phyloP scores from a whole-genome alignment of 2,797 vertebrate genomes.

The Neopelma chrysocephalum region DNA sequence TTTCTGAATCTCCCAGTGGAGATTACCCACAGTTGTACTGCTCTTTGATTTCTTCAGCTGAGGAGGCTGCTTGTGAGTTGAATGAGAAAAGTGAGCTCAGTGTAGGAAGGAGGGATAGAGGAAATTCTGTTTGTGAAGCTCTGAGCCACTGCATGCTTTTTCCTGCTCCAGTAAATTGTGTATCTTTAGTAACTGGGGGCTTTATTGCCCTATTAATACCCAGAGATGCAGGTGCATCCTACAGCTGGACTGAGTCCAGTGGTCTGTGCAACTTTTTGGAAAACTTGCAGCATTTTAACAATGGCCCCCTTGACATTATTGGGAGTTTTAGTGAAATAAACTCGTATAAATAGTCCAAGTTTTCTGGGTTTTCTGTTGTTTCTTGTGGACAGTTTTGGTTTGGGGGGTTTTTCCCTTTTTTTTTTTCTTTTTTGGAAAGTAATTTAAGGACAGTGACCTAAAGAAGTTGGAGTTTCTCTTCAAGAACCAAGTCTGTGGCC shows the following conservation, averaged over 20 bases:
- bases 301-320: background rate
- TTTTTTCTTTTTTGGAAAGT: background rate
- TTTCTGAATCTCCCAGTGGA: background rate
- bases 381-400: too few relatives aligned
- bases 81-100: background rate
- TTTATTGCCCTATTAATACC: background rate
- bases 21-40: background rate
- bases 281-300: background rate
- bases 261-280: background rate
- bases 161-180: fast-evolving
- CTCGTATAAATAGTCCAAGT: background rate
- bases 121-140: background rate
- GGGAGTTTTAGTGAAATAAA: background rate
- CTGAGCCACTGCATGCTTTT: background rate
- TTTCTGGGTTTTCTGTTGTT: background rate
- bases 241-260: background rate
- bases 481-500: background rate
- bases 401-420: background rate
- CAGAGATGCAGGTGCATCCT: background rate
- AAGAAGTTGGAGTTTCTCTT: background rate
- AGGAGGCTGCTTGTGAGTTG: background rate
- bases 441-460: slow-evolving; percentile 19
- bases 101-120: background rate
- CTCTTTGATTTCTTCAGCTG: background rate
- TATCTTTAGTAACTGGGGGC: background rate